Evolutionary conservation across 2,888 invertebrate species (phyloP).

Genomic region (Orchesellides sinensis): DNA sequence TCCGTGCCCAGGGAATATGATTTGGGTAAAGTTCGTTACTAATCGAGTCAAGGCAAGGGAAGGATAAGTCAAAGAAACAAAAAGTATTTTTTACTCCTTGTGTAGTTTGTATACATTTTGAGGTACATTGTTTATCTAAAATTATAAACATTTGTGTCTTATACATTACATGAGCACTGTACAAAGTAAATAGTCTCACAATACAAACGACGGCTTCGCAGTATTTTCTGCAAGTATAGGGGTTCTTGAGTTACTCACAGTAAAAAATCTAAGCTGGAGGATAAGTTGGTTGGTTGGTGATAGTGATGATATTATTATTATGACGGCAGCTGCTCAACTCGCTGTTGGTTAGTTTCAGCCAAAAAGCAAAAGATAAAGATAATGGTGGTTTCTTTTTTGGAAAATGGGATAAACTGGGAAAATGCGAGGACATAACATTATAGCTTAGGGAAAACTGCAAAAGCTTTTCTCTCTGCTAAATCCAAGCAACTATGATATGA

Average conservation of each 20-base stretch:
- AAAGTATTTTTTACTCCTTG: neutral
- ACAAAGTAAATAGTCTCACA: conserved; percentile 11
- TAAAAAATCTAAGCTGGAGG: conserved; percentile 22
- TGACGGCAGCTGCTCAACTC: conserved; percentile 60
- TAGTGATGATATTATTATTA: conserved; percentile 59
- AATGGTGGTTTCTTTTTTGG: conserved; percentile 57
- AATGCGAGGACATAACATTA: conserved; percentile 58
- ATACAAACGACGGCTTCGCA: neutral
- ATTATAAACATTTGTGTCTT: too few relatives aligned
- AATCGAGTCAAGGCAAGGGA: conserved; percentile 23
- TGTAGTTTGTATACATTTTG: neutral
- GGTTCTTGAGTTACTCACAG: conserved; percentile 11
- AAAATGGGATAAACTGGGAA: conserved; percentile 61
- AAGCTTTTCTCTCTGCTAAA: conserved; percentile 29
- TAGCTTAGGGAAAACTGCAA: conserved; percentile 60
- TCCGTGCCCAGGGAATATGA: neutral
- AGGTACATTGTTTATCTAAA: neutral
- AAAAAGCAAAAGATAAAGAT: conserved; percentile 63
- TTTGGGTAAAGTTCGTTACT: conserved; percentile 7
- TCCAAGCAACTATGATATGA: conserved; percentile 7
- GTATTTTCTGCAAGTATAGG: neutral
- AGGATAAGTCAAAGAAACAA: conserved; percentile 21
- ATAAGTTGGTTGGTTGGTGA: conserved; percentile 12
- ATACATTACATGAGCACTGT: neutral
- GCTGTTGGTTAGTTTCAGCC: conserved; percentile 42